Conservation (phyloP, 2,113 vertebrate species). For the Gobius niger region DNA sequence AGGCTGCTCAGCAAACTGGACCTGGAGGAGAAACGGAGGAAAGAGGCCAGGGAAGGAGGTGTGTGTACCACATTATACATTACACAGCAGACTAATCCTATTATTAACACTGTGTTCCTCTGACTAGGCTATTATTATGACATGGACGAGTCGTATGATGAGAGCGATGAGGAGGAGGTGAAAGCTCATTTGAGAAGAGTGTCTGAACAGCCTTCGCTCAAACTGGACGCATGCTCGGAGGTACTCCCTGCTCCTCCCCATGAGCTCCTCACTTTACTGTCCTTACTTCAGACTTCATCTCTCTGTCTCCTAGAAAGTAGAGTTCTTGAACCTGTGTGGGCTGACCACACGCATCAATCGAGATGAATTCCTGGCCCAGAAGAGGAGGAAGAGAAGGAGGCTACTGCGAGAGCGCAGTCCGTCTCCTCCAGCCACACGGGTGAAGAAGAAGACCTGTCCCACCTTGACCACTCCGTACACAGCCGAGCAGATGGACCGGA, state of each 20-base stretch:
- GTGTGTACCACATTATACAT: background rate
- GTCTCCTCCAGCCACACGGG: constrained; percentile 81
- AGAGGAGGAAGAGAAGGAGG: constrained; percentile 89
- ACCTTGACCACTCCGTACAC: constrained; percentile 88
- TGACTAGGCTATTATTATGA: constrained; percentile 92
- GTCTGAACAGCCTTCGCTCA: constrained; percentile 90
- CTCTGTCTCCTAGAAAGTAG: constrained; percentile 82
- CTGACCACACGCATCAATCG: constrained; percentile 90
- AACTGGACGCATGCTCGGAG: constrained; percentile 90
- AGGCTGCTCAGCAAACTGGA: constrained; percentile 93
- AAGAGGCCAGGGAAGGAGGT: constrained; percentile 93
- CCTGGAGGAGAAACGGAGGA: constrained; percentile 89
- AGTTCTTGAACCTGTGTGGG: constrained; percentile 89
- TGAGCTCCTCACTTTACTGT: background rate
- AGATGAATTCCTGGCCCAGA: constrained; percentile 85
- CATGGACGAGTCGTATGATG: constrained; percentile 93
- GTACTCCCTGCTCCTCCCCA: constrained; percentile 63
- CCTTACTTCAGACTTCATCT: background rate
- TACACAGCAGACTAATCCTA: no score
- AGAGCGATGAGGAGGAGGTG: constrained; percentile 96
- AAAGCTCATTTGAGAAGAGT: constrained; percentile 91
- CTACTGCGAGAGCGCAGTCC: constrained; percentile 92
- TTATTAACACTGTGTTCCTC: constrained; percentile 8
- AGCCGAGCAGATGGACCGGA: constrained; percentile 92
- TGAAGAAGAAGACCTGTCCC: constrained; percentile 78